Base-by-base conservation (phyloP, 2,888 invertebrate species). In the Craniophora ligustri region DNA sequence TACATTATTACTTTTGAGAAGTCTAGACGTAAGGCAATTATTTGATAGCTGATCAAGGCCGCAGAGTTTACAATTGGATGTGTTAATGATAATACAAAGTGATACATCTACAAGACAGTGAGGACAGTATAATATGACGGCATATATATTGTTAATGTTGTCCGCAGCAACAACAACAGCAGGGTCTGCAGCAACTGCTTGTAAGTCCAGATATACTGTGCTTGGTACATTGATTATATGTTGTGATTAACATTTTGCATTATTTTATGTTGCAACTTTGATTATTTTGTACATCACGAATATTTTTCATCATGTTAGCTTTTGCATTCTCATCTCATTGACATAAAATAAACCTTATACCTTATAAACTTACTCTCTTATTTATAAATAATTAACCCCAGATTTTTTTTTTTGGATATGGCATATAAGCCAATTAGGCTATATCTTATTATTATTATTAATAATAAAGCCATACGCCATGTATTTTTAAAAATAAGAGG, bases 121-220 rank as follows among this genome's bases (percentile, higher is more conserved):
- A 32, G 31, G 16, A 10, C 46, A 63, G 46, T 35, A 15, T 30
- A 31, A 26, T 39, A 39, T 57, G 49, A 54, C 42, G 68, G 47
- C 63, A 72, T 74, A 73, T 68, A 71, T 81, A 82, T 77, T 77
- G 79, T 82, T 76, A 82, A 80, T 74, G 83, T 87, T 86, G 85
- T 91, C 93, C 95, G 66, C 73, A 97, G 97, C 97, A 97, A 95
- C 97, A 97, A 94, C 97, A 97, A 94, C 97, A 97, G 94, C 97
- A 97, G 92, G 97, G 97, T 91, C 96, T 98, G 80, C 97, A 97
- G 92, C 97, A 97, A 94, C 95, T 98, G 94, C 95, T 98, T 96
- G 98, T 98, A 96, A 97, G 97, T 96, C 91, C 75, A 76, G 80
- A 79, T 75, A 83, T 78, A 79, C 81, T 75, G 81, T 81, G 85